Percentiles rank a stretch among this genome's conserved stretches.
Evolutionary conservation across 2,888 invertebrate species (phyloP).

Genomic region (Horisme vitalbata): DNA sequence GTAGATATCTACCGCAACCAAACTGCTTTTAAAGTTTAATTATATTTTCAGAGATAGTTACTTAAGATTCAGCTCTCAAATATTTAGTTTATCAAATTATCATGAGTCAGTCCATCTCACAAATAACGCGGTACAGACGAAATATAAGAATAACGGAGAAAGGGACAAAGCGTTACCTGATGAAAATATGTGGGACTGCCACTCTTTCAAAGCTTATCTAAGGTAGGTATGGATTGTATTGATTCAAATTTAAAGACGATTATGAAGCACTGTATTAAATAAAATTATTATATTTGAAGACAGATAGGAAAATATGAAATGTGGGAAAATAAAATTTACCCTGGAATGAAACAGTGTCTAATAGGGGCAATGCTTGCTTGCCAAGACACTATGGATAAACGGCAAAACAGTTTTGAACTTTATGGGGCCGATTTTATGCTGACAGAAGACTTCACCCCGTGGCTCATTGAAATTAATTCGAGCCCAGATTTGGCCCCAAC

Average conservation of each 20-base stretch:
- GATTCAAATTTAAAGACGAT: conserved; percentile 12
- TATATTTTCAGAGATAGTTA: conserved; percentile 89
- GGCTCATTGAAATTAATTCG: conserved; percentile 97
- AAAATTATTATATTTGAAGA: conserved; percentile 64
- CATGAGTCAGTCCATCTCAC: conserved; percentile 97
- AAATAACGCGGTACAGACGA: conserved; percentile 96
- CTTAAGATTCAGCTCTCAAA: conserved; percentile 94
- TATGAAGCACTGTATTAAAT: conserved; percentile 24
- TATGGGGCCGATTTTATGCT: conserved; percentile 98
- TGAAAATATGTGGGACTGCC: conserved; percentile 98
- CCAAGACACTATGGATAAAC: conserved; percentile 92
- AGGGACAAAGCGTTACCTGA: conserved; percentile 90
- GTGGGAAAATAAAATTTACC: conserved; percentile 93
- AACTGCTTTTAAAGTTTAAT: not conserved
- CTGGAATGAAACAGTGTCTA: conserved; percentile 91
- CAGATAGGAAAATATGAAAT: conserved; percentile 88
- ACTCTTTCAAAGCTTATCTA: conserved; percentile 88
- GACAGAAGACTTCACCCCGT: conserved; percentile 92
- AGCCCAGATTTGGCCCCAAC: conserved; percentile 96
- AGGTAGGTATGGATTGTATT: conserved; percentile 67
- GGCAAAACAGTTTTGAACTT: conserved; percentile 93
- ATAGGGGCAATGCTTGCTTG: conserved; percentile 93
- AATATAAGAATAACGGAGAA: conserved; percentile 88
- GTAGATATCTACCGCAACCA: not conserved
- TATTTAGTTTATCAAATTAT: conserved; percentile 92